Evolutionary conservation across 2,797 vertebrate genomes (phyloP).

Genomic region (Malacoctenus gilli): DNA sequence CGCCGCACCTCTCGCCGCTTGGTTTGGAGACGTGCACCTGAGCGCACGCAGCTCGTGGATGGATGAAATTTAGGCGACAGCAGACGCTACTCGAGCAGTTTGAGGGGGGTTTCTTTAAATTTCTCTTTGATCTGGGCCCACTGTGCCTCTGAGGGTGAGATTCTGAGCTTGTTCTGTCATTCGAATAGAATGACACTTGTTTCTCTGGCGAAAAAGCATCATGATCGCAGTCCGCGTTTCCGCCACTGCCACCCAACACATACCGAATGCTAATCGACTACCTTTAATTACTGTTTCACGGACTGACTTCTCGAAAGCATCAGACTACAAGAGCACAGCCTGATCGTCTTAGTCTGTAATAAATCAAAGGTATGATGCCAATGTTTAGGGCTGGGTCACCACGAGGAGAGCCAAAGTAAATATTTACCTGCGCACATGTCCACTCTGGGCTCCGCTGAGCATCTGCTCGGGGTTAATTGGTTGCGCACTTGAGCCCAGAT

Average conservation of each 20-base stretch:
- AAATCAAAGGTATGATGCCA: background rate
- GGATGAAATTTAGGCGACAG: constrained; percentile 26
- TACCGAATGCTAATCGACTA: no score
- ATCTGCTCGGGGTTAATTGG: constrained; percentile 25
- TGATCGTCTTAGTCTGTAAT: background rate
- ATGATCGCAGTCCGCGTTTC: no score
- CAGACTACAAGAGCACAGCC: background rate
- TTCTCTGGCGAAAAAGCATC: no score
- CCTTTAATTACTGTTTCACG: background rate
- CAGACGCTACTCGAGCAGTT: background rate
- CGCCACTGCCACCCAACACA: no score
- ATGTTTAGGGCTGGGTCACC: background rate
- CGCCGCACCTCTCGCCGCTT: constrained; percentile 9
- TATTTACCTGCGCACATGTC: constrained; percentile 2
- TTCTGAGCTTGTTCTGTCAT: no score
- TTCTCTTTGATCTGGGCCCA: no score
- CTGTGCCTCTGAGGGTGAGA: no score
- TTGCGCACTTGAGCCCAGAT: constrained; percentile 12
- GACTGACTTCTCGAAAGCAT: background rate
- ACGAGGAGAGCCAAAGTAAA: constrained; percentile 11
- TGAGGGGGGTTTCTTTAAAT: no score
- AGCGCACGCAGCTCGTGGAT: constrained; percentile 23
- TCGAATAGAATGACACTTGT: no score
- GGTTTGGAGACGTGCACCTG: constrained; percentile 31
- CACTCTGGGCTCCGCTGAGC: background rate